phyloP scores from a whole-genome alignment of 2,797 vertebrate genomes.

The Danio choprae region DNA sequence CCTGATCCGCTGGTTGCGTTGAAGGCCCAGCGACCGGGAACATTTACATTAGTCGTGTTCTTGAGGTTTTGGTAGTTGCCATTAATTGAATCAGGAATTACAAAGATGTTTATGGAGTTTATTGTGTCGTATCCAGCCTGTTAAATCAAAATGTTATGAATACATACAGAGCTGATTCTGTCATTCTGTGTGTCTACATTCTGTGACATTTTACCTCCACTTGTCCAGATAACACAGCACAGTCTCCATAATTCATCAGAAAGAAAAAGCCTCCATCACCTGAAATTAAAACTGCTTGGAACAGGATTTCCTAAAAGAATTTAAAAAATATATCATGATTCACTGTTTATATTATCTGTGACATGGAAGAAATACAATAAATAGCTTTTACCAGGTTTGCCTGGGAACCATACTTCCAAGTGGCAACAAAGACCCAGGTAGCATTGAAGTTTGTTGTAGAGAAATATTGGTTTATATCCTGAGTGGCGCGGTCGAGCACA shows the following conservation, averaged over 20 bases:
- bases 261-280: neutral
- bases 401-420: neutral
- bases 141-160: neutral
- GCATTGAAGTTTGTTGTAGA: neutral
- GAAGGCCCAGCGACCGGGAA: too few relatives aligned
- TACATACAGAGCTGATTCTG: neutral
- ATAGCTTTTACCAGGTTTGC: neutral
- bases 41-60: too few relatives aligned
- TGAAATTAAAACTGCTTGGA: slow-evolving; percentile 26
- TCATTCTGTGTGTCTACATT: neutral
- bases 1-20: too few relatives aligned
- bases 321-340: neutral
- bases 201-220: neutral
- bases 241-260: slow-evolving; percentile 34
- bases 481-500: neutral
- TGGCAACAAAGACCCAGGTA: slow-evolving; percentile 39
- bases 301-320: neutral
- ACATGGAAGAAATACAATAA: too few relatives aligned
- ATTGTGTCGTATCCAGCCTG: too few relatives aligned
- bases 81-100: too few relatives aligned
- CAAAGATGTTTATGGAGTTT: too few relatives aligned
- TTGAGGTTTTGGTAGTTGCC: too few relatives aligned
- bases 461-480: slow-evolving; percentile 20
- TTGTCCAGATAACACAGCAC: fast-evolving
- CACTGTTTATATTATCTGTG: neutral